Evolutionary conservation across 2,888 invertebrate genomes (phyloP).

Genomic region (Heteromurus nitidus): DNA sequence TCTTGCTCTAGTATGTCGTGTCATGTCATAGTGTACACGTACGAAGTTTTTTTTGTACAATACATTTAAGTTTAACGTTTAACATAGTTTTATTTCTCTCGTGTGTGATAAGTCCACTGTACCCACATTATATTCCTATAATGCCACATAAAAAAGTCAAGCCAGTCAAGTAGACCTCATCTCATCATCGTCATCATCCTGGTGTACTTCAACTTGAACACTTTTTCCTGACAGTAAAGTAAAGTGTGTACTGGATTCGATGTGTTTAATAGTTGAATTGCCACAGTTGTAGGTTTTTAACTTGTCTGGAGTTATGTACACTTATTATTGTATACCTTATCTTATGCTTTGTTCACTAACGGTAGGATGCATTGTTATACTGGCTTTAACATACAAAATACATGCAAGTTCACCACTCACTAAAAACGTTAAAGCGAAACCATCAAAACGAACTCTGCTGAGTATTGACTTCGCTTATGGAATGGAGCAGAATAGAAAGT

Average conservation of each 20-base stretch:
- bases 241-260: neutral
- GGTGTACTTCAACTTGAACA: slow-evolving; percentile 6
- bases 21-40: slow-evolving; percentile 3
- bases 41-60: neutral
- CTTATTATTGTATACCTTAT: no score
- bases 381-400: neutral
- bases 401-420: slow-evolving; percentile 24
- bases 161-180: slow-evolving; percentile 29
- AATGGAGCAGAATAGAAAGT: neutral
- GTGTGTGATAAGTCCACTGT: neutral
- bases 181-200: slow-evolving; percentile 19
- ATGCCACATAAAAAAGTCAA: slow-evolving; percentile 12
- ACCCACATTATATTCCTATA: neutral
- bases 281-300: no score
- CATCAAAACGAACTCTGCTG: slow-evolving; percentile 23
- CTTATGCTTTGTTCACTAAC: no score
- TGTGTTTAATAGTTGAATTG: no score
- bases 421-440: slow-evolving; percentile 31
- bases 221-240: neutral
- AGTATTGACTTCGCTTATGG: slow-evolving; percentile 3
- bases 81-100: neutral
- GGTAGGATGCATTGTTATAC: no score
- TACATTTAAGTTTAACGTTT: neutral
- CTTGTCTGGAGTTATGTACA: no score
- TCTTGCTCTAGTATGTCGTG: neutral